phyloP scores from a whole-genome alignment of 2,797 vertebrate genomes.

The Myiotriccus ornatus region DNA sequence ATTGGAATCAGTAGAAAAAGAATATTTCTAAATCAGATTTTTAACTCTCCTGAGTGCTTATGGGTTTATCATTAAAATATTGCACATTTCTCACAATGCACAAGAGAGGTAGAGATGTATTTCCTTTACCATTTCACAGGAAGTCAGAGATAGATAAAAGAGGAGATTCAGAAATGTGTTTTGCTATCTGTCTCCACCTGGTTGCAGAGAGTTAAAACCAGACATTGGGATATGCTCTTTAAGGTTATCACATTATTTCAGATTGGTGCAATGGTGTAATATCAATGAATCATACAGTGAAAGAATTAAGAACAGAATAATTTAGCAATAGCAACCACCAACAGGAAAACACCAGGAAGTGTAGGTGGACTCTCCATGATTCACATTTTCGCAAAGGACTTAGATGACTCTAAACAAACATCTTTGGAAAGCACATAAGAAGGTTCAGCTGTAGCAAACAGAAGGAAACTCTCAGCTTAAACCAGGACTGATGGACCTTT shows the following conservation, averaged over 20 bases:
- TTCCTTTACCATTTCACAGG: not conserved
- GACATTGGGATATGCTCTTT: not conserved
- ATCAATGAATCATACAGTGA: not conserved
- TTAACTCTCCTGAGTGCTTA: not conserved
- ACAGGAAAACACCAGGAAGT: not conserved
- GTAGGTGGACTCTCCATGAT: too few relatives aligned
- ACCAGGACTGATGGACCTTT: not conserved
- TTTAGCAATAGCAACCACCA: not conserved
- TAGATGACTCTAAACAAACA: not conserved
- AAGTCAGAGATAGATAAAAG: not conserved
- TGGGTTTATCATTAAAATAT: not conserved
- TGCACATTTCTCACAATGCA: not conserved
- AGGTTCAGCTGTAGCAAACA: not conserved
- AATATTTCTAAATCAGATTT: not conserved
- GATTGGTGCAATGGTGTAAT: not conserved
- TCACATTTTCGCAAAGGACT: not conserved
- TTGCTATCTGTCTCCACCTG: not conserved
- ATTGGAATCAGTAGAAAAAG: not conserved
- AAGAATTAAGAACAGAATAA: not conserved
- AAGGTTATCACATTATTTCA: not conserved
- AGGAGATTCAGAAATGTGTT: not conserved
- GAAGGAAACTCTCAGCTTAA: not conserved
- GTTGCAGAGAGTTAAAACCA: not conserved
- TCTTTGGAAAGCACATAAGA: rapidly evolving
- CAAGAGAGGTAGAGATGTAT: not conserved